Evolutionary conservation across 2,113 vertebrate species (phyloP).

Genomic region (Etheostoma cragini): DNA sequence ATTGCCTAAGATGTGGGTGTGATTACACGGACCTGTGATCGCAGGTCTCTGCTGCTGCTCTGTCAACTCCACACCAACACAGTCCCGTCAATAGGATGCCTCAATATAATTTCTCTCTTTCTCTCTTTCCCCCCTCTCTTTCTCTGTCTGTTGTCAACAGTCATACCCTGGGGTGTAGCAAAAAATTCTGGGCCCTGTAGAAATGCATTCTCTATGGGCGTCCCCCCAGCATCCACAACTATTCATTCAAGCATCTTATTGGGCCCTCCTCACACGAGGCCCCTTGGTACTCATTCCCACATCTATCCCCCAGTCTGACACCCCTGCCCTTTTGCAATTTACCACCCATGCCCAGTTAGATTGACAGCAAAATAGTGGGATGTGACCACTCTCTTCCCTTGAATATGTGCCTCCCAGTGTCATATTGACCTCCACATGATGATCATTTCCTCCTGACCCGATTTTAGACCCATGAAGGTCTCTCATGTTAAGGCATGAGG

Average conservation of each 20-base stretch:
- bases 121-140: not conserved
- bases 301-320: too few relatives aligned
- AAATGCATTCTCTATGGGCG: too few relatives aligned
- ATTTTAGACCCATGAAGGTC: not conserved
- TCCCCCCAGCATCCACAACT: too few relatives aligned
- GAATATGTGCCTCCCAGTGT: constrained; percentile 36
- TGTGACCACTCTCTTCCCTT: constrained; percentile 11
- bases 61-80: constrained; percentile 10
- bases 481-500: not conserved
- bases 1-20: not conserved
- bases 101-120: constrained; percentile 24
- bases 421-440: constrained; percentile 19
- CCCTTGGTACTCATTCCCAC: too few relatives aligned
- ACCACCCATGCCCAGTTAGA: constrained; percentile 12
- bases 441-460: constrained; percentile 29
- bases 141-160: not conserved
- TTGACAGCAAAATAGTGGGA: constrained; percentile 28
- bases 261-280: too few relatives aligned
- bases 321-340: constrained; percentile 8
- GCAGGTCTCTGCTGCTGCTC: constrained; percentile 2
- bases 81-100: constrained; percentile 18
- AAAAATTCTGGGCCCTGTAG: too few relatives aligned
- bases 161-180: too few relatives aligned
- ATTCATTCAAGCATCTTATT: too few relatives aligned
- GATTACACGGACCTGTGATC: constrained; percentile 16